Base-by-base conservation (phyloP, 2,888 invertebrate genomes). In the Tholera decimalis region DNA sequence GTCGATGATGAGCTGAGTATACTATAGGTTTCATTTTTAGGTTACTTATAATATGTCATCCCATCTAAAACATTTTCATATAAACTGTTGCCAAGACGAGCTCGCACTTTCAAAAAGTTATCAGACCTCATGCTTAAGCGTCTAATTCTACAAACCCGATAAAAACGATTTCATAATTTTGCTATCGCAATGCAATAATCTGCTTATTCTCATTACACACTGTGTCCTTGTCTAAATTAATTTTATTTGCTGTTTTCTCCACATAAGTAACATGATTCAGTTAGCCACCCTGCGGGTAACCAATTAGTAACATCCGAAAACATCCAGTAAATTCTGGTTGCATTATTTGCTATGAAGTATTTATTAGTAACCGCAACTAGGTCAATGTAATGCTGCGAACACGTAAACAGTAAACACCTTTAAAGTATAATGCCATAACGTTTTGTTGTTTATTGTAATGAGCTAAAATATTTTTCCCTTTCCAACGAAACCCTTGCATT, bases 361-460 rank as follows among this genome's bases (percentile, higher is more conserved):
- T 72, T 60, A 68, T 56, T 59, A 60, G 28, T 22, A 26, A 9
- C 35, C 54, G n/a, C n/a, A 77, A 64, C n/a, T 73, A 58, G 73
- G 73, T 77, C 73, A 73, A 63, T 51, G 35, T 67, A n/a, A 59
- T 60, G 46, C 26, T 28, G n/a, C 22, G n/a, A 39, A 20, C 49
- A 63, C 33, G 33, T 63, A 66, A 74, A 70, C 70, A 61, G 41
- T 56, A 50, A 73, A 78, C 55, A 67, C 62, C 35, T 54, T 37
- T 28, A 37, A 57, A 61, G 15, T 65, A 65, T 60, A 41, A 37
- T 28, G 37, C 9, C 39, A 51, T 55, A 55, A 44, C 20, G 49
- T 55, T 66, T 44, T 44, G n/a, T 60, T 77, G 47, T 67, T 56
- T 59, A 67, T 56, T 53, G 20, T 39, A 46, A 59, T 46, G 44